Percentiles rank a stretch among this genome's conserved stretches.
These are phyloP conservation scores for Catajapyx aquilonaris DNA, from an alignment of 1,140 invertebrate genomes.

Conservation along the genomic window DNA sequence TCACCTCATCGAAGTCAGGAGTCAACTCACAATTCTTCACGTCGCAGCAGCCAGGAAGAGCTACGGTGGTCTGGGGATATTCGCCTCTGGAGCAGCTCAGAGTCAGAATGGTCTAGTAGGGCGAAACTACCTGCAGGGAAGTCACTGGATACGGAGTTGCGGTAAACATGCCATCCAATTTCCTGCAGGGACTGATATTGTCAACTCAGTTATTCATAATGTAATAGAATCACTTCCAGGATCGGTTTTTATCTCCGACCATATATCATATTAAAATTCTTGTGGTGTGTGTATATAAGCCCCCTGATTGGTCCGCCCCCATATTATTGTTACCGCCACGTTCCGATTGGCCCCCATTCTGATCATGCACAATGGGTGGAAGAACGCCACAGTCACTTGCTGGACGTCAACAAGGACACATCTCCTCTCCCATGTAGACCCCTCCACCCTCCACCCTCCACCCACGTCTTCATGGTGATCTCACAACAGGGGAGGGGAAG, in stretches of 20 bases:
- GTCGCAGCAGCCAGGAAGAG: slow-evolving; percentile 20
- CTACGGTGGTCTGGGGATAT: slow-evolving; percentile 16
- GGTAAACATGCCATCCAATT: not conserved
- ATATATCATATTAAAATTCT: not conserved
- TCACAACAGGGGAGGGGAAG: no score
- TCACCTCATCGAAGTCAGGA: slow-evolving; percentile 15
- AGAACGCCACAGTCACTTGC: no score
- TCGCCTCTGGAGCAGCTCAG: slow-evolving; percentile 23
- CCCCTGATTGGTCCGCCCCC: no score
- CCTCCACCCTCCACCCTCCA: no score
- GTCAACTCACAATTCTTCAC: slow-evolving; percentile 13
- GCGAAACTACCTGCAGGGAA: not conserved
- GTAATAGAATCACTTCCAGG: not conserved
- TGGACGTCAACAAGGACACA: no score
- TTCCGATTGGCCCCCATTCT: no score
- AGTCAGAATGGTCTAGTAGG: slow-evolving; percentile 16
- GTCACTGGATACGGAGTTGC: not conserved
- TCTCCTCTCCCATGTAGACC: no score
- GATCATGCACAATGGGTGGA: no score
- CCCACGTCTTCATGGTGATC: no score
- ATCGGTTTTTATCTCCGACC: not conserved
- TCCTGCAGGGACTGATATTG: not conserved
- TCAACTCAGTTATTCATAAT: not conserved
- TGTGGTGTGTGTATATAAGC: no score
- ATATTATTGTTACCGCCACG: no score